Evolutionary conservation across 2,888 invertebrate genomes (phyloP).

Genomic region (Dromius quadrimaculatus): DNA sequence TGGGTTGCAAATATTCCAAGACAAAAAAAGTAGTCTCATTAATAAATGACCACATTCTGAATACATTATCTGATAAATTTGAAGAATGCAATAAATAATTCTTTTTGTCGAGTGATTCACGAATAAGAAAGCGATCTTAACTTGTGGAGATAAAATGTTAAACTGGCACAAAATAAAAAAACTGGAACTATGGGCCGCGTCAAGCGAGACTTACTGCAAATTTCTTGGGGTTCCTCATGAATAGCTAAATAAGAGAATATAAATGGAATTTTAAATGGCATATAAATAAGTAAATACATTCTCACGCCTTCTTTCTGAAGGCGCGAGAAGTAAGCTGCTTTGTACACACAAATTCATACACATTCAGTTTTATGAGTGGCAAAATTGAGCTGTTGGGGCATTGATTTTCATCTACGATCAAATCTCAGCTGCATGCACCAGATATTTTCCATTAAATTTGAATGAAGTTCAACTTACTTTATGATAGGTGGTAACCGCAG

Average conservation of each 20-base stretch:
- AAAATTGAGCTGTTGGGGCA: neutral
- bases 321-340: neutral
- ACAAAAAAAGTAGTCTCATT: too few relatives aligned
- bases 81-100: constrained; percentile 15
- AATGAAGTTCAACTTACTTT: too few relatives aligned
- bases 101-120: constrained; percentile 16
- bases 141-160: neutral
- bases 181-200: too few relatives aligned
- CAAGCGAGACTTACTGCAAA: constrained; percentile 1
- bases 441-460: too few relatives aligned
- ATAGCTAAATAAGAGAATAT: constrained; percentile 28
- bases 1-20: too few relatives aligned
- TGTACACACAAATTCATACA: neutral
- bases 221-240: constrained; percentile 7
- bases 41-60: too few relatives aligned
- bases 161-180: neutral
- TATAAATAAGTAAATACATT: constrained; percentile 28
- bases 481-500: too few relatives aligned
- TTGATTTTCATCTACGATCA: too few relatives aligned
- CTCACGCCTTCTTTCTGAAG: constrained; percentile 4
- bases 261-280: constrained; percentile 35
- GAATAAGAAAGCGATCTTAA: constrained; percentile 27
- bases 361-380: neutral
- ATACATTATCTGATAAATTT: too few relatives aligned
- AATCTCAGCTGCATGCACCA: too few relatives aligned